Base-by-base conservation (phyloP, 2,888 invertebrate genomes). In the Hecatera dysodea region DNA sequence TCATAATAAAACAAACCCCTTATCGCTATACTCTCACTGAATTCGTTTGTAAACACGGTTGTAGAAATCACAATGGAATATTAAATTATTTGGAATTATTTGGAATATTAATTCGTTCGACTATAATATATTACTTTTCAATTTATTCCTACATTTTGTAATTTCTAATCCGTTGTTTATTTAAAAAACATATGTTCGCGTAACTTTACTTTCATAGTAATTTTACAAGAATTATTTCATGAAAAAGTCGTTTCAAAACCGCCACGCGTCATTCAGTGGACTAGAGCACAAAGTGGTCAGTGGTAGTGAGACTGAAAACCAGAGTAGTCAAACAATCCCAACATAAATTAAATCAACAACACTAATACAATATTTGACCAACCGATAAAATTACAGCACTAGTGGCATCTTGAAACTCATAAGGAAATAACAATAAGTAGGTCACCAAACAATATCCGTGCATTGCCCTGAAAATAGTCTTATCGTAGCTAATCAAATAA, bases 401-500 rank as follows among this genome's bases (percentile, higher is more conserved):
- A 56, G 19, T 78, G 12, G 6, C 22, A 71, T 56, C 65, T 77
- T 77, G 27, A 33, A 67, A 64, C 66, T 53, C 46, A 27, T 71
- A 66, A 83, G 75, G 70, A 80, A 81, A 80, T 75, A 70, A 12
- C 42, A 62, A 48, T 67, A 83, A 74, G 66, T 83, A 67, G 83
- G 83, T 84, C 84, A 81, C 63, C 46, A 65, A 74, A 72, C 78
- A 82, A 69, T 73, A 80, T 70, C 67, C 75, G 78, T 63, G 60
- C 80, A 83, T 75, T 73, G 82, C 80, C 84, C 85, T 82, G 72
- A 81, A 85, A 87, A 79, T 74, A 46, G 64, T 67, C 64, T 87
- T 86, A 88, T 89, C 87, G 65, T 68, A 76, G 74, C 81, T 85
- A 85, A 86, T 81, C 84, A 84, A 87, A 81, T 83, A 85, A 83